Conservation (phyloP, 2,797 vertebrate species). For the Sebastolobus altivelis region DNA sequence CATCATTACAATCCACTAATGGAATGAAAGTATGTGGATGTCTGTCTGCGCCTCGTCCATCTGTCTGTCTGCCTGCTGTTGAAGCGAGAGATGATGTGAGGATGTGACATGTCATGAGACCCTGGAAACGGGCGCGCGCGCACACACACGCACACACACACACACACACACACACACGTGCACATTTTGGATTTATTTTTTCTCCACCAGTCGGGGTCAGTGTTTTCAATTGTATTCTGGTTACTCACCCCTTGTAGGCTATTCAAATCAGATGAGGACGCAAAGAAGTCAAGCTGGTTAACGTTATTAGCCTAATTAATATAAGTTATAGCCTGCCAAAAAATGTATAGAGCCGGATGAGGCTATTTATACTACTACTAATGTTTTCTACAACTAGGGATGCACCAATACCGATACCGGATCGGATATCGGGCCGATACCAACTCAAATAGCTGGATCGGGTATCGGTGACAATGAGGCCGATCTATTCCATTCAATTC, state of each 20-base stretch:
- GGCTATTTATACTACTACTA: not conserved
- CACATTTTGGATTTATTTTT: constrained; percentile 19
- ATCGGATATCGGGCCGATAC: too few relatives aligned
- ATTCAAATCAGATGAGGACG: not conserved
- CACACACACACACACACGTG: not conserved
- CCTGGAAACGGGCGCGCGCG: not conserved
- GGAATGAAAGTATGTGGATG: constrained; percentile 13
- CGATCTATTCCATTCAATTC: too few relatives aligned
- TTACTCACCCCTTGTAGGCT: not conserved
- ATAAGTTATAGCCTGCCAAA: too few relatives aligned
- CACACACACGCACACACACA: not conserved
- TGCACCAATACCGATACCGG: too few relatives aligned
- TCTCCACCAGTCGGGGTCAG: constrained; percentile 27
- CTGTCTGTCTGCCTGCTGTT: not conserved
- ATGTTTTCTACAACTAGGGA: not conserved
- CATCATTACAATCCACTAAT: constrained; percentile 10
- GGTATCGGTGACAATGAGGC: too few relatives aligned
- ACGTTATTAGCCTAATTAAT: not conserved
- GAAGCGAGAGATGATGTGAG: constrained; percentile 23
- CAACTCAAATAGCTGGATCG: too few relatives aligned
- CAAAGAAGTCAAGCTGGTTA: not conserved
- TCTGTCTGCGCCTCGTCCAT: constrained; percentile 17
- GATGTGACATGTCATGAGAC: constrained; percentile 24
- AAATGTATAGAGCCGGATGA: not conserved
- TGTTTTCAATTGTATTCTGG: constrained; percentile 18